Evolutionary conservation across 2,797 vertebrate species (phyloP).

Genomic region (Borostomias antarcticus): DNA sequence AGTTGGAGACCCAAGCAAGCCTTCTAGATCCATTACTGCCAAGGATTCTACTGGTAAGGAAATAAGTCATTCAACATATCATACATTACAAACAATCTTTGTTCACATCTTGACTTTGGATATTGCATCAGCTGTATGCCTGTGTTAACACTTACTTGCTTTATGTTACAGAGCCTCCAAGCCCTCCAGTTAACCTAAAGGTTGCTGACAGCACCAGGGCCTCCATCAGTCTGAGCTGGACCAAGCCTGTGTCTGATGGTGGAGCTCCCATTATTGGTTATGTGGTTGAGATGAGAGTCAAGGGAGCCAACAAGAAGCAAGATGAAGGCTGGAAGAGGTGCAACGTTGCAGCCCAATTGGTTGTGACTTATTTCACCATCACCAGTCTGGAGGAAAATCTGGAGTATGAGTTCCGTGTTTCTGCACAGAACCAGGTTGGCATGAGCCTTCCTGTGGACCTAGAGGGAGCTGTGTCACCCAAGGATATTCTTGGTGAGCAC

Average conservation of each 20-base stretch:
- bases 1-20: conserved; percentile 88
- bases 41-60: conserved; percentile 92
- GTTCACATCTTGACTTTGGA: neutral
- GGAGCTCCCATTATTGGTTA: conserved; percentile 96
- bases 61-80: conserved; percentile 7
- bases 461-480: conserved; percentile 88
- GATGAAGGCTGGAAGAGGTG: conserved; percentile 95
- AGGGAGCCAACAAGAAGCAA: conserved; percentile 81
- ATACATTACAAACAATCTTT: neutral
- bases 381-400: conserved; percentile 88
- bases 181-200: conserved; percentile 91
- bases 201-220: conserved; percentile 91
- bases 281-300: conserved; percentile 90
- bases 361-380: conserved; percentile 90
- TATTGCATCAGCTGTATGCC: neutral
- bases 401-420: conserved; percentile 94
- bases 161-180: conserved; percentile 86
- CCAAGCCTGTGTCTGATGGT: conserved; percentile 92
- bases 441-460: conserved; percentile 92
- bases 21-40: conserved; percentile 89
- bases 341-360: conserved; percentile 92
- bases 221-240: conserved; percentile 89
- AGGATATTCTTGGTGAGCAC: conserved; percentile 90
- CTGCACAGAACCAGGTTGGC: conserved; percentile 97
- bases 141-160: neutral